These are phyloP conservation scores for Novumbra hubbsi DNA, from an alignment of 2,797 vertebrate genomes.

Conservation along the genomic window DNA sequence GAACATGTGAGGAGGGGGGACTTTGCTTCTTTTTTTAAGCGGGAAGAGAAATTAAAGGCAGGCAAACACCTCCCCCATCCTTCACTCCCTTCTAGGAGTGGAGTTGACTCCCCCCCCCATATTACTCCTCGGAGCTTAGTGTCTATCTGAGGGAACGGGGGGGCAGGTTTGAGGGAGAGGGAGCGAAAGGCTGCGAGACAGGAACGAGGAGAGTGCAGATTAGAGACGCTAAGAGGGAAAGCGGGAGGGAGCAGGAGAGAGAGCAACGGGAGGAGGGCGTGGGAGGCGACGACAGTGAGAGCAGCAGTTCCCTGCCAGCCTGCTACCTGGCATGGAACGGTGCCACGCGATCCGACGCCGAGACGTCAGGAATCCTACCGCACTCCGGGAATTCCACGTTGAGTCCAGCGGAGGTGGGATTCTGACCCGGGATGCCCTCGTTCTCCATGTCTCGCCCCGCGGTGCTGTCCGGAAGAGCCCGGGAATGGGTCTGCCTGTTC, in stretches of 20 bases:
- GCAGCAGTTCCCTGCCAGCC: slow-evolving; percentile 29
- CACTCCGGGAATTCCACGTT: slow-evolving; percentile 50
- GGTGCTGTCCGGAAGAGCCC: slow-evolving; percentile 70
- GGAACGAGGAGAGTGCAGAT: slow-evolving; percentile 1
- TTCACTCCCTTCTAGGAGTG: slow-evolving; percentile 45
- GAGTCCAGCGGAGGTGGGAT: slow-evolving; percentile 21
- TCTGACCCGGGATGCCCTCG: slow-evolving; percentile 63
- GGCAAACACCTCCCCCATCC: slow-evolving; percentile 44
- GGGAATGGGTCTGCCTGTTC: slow-evolving; percentile 86
- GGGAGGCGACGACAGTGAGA: slow-evolving; percentile 9
- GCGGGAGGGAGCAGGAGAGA: slow-evolving; percentile 8
- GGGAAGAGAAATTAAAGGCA: slow-evolving; percentile 45
- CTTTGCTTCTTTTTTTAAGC: slow-evolving; percentile 31
- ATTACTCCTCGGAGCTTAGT: slow-evolving; percentile 20
- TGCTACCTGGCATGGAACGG: not conserved
- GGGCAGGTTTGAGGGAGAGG: slow-evolving; percentile 22
- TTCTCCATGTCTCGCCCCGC: slow-evolving; percentile 66
- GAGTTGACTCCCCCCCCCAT: slow-evolving; percentile 52
- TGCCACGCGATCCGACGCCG: slow-evolving; percentile 14
- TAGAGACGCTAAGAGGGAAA: slow-evolving; percentile 11
- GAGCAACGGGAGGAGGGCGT: slow-evolving; percentile 33
- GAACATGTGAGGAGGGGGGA: slow-evolving; percentile 60
- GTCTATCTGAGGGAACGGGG: not conserved
- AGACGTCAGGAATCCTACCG: slow-evolving; percentile 36
- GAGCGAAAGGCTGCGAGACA: slow-evolving; percentile 34